These are phyloP conservation scores for Steromphala cineraria DNA, from an alignment of 2,888 invertebrate species.

Conservation along the genomic window DNA sequence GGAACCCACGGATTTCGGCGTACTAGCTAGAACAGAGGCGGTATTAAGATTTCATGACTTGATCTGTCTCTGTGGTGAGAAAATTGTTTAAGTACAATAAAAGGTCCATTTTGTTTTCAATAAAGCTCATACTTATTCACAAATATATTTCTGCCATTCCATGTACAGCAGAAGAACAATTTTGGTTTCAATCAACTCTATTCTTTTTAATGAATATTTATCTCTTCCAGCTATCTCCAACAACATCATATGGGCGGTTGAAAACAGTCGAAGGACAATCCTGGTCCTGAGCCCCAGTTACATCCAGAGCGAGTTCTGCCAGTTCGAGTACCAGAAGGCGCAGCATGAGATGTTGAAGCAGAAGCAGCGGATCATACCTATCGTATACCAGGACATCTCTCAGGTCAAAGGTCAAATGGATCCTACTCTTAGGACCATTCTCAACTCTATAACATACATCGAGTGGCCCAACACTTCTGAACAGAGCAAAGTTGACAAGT, in stretches of 20 bases:
- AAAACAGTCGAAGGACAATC: constrained; percentile 59
- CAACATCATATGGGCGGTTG: constrained; percentile 60
- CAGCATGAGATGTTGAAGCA: constrained; percentile 65
- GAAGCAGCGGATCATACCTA: constrained; percentile 61
- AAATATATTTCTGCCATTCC: too few relatives aligned
- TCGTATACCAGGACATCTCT: constrained; percentile 51
- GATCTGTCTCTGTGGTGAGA: too few relatives aligned
- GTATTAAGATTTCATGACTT: too few relatives aligned
- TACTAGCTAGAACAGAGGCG: too few relatives aligned
- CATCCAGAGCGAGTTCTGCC: constrained; percentile 61
- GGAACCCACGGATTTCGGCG: too few relatives aligned
- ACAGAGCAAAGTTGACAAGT: constrained; percentile 41
- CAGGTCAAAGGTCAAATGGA: constrained; percentile 44
- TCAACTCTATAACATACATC: constrained; percentile 57
- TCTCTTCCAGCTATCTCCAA: constrained; percentile 58
- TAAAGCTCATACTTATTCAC: too few relatives aligned
- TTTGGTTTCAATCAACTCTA: too few relatives aligned
- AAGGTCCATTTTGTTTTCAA: too few relatives aligned
- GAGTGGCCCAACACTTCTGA: constrained; percentile 52
- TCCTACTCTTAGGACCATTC: constrained; percentile 50
- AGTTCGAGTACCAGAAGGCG: constrained; percentile 63
- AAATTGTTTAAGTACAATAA: too few relatives aligned
- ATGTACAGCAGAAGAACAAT: too few relatives aligned
- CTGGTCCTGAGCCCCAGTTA: constrained; percentile 55
- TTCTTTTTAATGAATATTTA: too few relatives aligned